Base-by-base conservation (phyloP, 1,140 invertebrate species). In the Sminthurides bifidus region DNA sequence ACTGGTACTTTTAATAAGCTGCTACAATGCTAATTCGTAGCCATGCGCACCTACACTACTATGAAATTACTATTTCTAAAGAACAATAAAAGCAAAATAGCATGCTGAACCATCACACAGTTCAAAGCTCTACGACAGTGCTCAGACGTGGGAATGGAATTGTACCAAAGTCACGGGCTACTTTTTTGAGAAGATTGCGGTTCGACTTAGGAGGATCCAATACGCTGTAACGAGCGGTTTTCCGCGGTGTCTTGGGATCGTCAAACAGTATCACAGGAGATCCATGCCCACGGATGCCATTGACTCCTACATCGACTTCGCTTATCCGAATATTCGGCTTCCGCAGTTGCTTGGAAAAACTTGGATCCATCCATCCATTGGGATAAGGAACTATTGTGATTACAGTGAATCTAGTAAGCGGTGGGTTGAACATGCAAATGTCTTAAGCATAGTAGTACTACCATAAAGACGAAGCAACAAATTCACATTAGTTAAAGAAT, bases 321-420 rank as follows among this genome's bases (percentile, higher is more conserved):
- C 51, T 33, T 33, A 50, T 35, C 8, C 17, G 30, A 24, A 44
- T 31, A 23, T 38, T 53, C 31, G 45, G 33, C 29, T 10, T 38
- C 21, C 19, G n/a, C 14, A 19, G 30, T 21, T 43, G 24, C 24
- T 23, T 5, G 24, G 52, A 59, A 53, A 49, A 54, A 21, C 35
- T 37, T 2, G 33, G 14, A 30, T 54, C 31, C 61, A 63, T 63
- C 61, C 61, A 63, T 24, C 58, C 61, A 17, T 40, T 30, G 27
- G 61, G 61, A 49, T 54, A 58, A 27, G 58, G 61, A 45, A 58
- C 61, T 63, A 46, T n/a, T 49, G 3, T 24, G n/a, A n/a, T n/a
- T n/a, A n/a, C n/a, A n/a, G n/a, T n/a, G n/a, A n/a, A n/a, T n/a
- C n/a, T n/a, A n/a, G n/a, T n/a, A n/a, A n/a, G n/a, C n/a, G n/a